Evolutionary conservation across 1,140 invertebrate species (phyloP).

Genomic region (Ostrea denselamellosa): DNA sequence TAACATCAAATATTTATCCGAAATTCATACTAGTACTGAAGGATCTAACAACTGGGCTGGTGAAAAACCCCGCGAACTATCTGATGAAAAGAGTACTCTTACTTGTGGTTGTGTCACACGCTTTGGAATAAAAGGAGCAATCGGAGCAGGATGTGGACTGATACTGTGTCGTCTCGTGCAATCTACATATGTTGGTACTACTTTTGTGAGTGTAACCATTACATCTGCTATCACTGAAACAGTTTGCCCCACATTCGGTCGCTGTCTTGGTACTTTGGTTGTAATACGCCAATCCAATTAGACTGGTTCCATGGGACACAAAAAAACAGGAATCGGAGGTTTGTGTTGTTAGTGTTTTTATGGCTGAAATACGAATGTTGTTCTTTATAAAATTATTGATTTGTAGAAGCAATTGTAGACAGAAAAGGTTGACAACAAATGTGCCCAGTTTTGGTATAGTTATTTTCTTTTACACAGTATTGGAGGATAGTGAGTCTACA

Average conservation of each 20-base stretch:
- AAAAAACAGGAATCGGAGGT: neutral
- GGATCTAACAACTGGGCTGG: too few species aligned
- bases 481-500: too few species aligned
- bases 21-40: too few species aligned
- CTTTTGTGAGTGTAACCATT: neutral
- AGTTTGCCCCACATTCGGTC: neutral
- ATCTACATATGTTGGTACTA: neutral
- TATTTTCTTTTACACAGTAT: too few species aligned
- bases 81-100: too few species aligned
- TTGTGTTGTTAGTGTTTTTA: neutral
- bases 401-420: too few species aligned
- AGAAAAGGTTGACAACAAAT: too few species aligned
- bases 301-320: neutral
- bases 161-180: neutral
- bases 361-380: neutral
- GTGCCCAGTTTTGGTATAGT: too few species aligned
- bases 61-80: too few species aligned
- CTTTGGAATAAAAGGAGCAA: neutral
- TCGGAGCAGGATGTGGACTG: neutral
- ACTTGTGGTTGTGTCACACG: neutral
- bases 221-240: neutral
- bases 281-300: neutral
- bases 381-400: too few species aligned
- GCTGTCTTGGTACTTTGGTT: neutral
- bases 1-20: too few species aligned